Evolutionary conservation across 2,888 invertebrate genomes (phyloP).

Genomic region (Labia minor): DNA sequence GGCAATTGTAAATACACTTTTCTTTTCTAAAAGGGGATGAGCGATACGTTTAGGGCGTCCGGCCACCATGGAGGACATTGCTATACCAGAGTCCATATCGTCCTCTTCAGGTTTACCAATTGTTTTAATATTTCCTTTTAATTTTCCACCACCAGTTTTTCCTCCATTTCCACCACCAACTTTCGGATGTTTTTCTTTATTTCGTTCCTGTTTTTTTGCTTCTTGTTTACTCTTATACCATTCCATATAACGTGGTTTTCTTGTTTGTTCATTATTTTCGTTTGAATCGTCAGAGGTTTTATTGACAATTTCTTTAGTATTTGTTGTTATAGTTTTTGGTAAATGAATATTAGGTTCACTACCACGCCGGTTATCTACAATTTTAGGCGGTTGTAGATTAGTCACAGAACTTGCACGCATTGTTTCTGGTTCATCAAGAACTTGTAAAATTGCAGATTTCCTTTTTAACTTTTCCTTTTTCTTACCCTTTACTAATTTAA

Average conservation of each 20-base stretch:
- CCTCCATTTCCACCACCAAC: no score
- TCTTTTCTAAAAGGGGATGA: constrained; percentile 59
- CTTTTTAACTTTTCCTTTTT: not conserved
- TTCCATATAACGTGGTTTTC: constrained; percentile 60
- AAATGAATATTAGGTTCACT: constrained; percentile 30
- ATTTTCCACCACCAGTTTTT: constrained; percentile 33
- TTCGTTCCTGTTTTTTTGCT: constrained; percentile 33
- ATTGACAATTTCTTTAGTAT: constrained; percentile 36
- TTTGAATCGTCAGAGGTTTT: not conserved
- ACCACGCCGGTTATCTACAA: not conserved
- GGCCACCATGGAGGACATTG: constrained; percentile 46
- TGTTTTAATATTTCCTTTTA: constrained; percentile 41
- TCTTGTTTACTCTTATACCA: constrained; percentile 56
- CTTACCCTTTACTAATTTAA: constrained; percentile 13
- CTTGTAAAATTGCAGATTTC: not conserved
- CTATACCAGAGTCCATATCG: constrained; percentile 66
- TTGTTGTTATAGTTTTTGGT: constrained; percentile 31
- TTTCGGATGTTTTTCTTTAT: constrained; percentile 29
- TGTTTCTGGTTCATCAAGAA: not conserved
- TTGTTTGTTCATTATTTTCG: not conserved
- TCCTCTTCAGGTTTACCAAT: constrained; percentile 39
- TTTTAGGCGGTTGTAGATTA: not conserved
- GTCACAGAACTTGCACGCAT: not conserved
- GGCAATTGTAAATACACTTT: constrained; percentile 85
- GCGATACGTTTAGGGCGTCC: constrained; percentile 29